Evolutionary conservation across 2,888 invertebrate genomes (phyloP), one percentile per base, ranked within the genome.

Genomic region (Heliothis peltigera): DNA sequence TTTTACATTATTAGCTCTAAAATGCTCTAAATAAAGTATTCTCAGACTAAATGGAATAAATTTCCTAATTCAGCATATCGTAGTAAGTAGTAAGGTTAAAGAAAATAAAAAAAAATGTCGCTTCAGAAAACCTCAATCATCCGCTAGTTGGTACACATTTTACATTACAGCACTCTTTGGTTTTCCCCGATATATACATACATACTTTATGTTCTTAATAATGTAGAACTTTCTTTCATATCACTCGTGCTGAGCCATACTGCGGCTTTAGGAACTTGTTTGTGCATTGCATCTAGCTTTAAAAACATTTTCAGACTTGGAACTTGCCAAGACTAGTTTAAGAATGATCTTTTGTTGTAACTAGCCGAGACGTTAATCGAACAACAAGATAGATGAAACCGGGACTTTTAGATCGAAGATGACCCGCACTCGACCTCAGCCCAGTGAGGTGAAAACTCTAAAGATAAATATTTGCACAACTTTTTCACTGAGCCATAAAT

Each of bases 191-290:
- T 47, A 35, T 53, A 42, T 52, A 52, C 47, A 43, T 47, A 35
- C 70, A 47, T 51, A 56, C 47, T 70, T 39, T 39, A 53, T 39
- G 53, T 68, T 53, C 49, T 75, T 54, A 70, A 58, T 75, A 59
- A 70, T 47, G 39, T 60, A 17, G 22, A 61, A 70, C 76, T 70
- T 76, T 70, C 76, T 70, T 75, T 70, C 62, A 44, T 56, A 55
- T 28, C 18, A 56, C 63, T 39, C 22, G 25, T 15, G 47, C 47
- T 53, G 7, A 53, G 52, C 28, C 46, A 32, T 19, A 71, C 12
- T 21, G 32, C 12, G n/a, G 19, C 7, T 46, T 22, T 6, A 32
- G 17, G 7, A 10, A 17, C 10, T 28, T 53, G 19, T 71, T 43
- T 48, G n/a, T 43, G 15, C 39, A 59, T 48, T 10, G 12, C 5